Base-by-base conservation (phyloP, 2,888 invertebrate genomes). In the Dusona sp. region DNA sequence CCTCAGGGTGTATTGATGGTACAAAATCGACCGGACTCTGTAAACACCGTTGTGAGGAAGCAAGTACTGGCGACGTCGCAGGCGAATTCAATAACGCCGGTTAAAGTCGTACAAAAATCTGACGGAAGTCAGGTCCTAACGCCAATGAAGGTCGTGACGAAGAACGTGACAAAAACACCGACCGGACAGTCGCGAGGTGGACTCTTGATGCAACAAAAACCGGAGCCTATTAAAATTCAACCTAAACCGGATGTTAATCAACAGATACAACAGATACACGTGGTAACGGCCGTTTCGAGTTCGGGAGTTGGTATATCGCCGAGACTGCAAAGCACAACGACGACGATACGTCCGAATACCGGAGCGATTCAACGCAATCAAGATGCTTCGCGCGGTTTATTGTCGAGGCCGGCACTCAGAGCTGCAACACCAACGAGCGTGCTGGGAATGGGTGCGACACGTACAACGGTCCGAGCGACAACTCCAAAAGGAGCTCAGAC, bases 91-190 rank as follows among this genome's bases (percentile, higher is more conserved):
- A 90, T 93, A 29, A 92, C 93, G 0, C 94, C 94, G 0, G 92
- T 94, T 3, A 94, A 94, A 87, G 93, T 94, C 11, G 91, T 94
- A 1, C 92, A 93, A 3, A 94, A 94, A 75, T 91, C 94, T 25
- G 94, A 94, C 83, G 94, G 94, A 13, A 93, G 92, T 64, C 94
- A 94, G 84, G 91, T 94, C 6, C 93, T 94, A 6, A 94, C 94
- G 0, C 94, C 93, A 80, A 94, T 94, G 94, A 94, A 94, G 86
- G 92, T 94, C n/a, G 91, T 94, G 16, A 88, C 93, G 9, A 94
- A 94, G 29, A 88, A 91, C 9, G 83, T 90, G 6, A 84, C 89
- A 19, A 82, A 85, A 51, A 48, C 87, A 78, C 87, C 86, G 54
- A 81, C 85, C 13, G 72, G 78, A 75, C 86, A 87, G 13, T 13